Evolutionary conservation across 2,113 vertebrate species (phyloP), one percentile per base, ranked within the genome.

Genomic region (Alethe castanea): DNA sequence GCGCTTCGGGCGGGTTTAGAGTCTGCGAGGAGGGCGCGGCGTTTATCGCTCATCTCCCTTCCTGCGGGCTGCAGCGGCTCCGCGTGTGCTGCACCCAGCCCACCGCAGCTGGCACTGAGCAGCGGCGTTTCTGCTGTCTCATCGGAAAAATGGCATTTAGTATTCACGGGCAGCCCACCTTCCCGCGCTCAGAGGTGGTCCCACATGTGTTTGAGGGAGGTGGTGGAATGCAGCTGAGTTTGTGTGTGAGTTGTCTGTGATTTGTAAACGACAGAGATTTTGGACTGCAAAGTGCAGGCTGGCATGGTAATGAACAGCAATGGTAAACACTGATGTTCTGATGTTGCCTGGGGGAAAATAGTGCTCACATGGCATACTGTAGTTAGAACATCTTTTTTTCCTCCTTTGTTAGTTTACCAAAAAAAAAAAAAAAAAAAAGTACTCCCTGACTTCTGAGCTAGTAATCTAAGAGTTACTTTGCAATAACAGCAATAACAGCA

Each of bases 81-180:
- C n/a, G 62, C 31, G 12, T 14, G 56, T 33, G 29, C 18, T 64
- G 3, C 56, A 19, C 69, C 44, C 33, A 17, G 69, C 48, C 25
- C 48, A 31, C 57, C 71, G 7, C 90, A 59, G 50, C 3, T 95
- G 92, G 87, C 92, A 67, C 52, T 13, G 45, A 66, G 85, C 9
- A 81, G 90, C 64, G 10, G 60, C 3, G n/a, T 56, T 94, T 88
- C 84, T 96, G 90, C 92, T 88, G 82, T 26, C 69, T 94, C 80
- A 71, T 88, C 7, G 19, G 84, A 90, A 96, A 94, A 94, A 91
- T 56, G 45, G 19, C 44, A 57, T 77, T 62, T 82, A 90, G 81
- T 90, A 73, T 60, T 38, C 79, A 29, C 19, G 19, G 84, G 59
- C 87, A 94, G 33, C 70, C 74, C 85, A 85, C 81, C 66, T 90